Conservation (phyloP, 2,797 vertebrate genomes). For the Clarias pachynema region DNA sequence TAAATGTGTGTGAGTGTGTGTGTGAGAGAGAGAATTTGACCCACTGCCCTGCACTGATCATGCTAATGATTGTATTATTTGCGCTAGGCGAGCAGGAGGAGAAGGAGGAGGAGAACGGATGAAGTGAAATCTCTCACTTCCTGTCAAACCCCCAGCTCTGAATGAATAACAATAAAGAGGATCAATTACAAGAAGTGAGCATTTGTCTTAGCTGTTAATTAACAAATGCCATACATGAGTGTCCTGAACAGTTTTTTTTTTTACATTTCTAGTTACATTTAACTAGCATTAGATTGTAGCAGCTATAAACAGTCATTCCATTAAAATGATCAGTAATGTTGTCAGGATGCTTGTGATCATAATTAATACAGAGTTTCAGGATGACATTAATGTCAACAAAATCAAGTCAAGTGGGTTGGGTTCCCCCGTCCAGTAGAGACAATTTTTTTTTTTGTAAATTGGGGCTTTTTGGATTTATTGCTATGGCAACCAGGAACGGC, state of each 20-base stretch:
- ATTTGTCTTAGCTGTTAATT: background rate
- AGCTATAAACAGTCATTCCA: background rate
- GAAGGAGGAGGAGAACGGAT: constrained; percentile 43
- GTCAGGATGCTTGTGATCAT: too few species aligned
- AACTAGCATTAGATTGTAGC: too few species aligned
- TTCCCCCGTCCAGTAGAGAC: too few species aligned
- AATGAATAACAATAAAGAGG: constrained; percentile 38
- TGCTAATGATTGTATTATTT: constrained; percentile 45
- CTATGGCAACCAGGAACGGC: too few species aligned
- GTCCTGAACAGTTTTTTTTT: too few species aligned
- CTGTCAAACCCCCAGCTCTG: constrained; percentile 37
- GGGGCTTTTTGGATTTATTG: too few species aligned
- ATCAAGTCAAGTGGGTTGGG: too few species aligned
- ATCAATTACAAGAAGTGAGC: background rate
- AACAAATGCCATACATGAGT: background rate
- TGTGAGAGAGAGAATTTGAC: background rate
- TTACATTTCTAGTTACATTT: background rate
- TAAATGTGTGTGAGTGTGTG: background rate
- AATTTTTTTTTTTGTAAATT: too few species aligned
- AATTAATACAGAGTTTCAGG: too few species aligned
- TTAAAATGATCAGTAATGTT: too few species aligned
- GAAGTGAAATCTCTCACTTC: constrained; percentile 39
- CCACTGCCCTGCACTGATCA: constrained; percentile 26
- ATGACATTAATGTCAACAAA: too few species aligned
- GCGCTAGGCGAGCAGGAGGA: constrained; percentile 30